Evolutionary conservation across 2,797 vertebrate genomes (phyloP), one percentile per base, ranked within the genome.

Genomic region (Sternotherus odoratus): DNA sequence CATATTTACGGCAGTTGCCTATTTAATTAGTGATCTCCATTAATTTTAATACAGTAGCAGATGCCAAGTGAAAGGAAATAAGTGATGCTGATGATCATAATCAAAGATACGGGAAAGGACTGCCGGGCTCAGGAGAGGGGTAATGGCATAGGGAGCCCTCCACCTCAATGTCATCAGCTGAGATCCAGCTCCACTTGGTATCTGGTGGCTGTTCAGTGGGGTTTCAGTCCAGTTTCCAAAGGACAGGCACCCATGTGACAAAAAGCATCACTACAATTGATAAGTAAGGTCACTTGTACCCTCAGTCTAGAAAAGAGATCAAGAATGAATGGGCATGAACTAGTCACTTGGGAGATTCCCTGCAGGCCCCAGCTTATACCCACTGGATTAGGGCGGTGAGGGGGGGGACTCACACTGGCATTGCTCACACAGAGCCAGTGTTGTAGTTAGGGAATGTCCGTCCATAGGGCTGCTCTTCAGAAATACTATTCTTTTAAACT

Each of bases 41-140:
- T 39, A 79, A 50, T 26, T n/a, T 83, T 69, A 77, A 33, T 75
- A 6, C 48, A 54, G 82, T 85, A 66, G 79, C 12, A 8, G 39
- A 16, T 80, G 39, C 0, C 2, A 19, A 46, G 63, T 57, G 50
- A 13, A 50, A 54, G 54, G 49, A 36, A 19, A 21, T 36, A 17
- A 33, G 74, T 13, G 19, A 69, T 86, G 63, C 19, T 82, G 12
- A 10, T 36, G 48, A 6, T 24, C 72, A 72, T 6, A 49, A 28
- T 30, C 63, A 43, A n/a, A n/a, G 36, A 13, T n/a, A n/a, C 4
- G 10, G 30, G 79, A 80, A 26, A 85, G 69, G 21, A 17, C 0
- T 0, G 56, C 26, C 3, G 6, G 54, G 3, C 79, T 30, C 50
- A 36, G 46, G 82, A 87, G 39, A 8, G 1, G 30, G 13, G 54